phyloP scores from a whole-genome alignment of 2,888 invertebrate genomes.

The Leptogaster cylindrica region DNA sequence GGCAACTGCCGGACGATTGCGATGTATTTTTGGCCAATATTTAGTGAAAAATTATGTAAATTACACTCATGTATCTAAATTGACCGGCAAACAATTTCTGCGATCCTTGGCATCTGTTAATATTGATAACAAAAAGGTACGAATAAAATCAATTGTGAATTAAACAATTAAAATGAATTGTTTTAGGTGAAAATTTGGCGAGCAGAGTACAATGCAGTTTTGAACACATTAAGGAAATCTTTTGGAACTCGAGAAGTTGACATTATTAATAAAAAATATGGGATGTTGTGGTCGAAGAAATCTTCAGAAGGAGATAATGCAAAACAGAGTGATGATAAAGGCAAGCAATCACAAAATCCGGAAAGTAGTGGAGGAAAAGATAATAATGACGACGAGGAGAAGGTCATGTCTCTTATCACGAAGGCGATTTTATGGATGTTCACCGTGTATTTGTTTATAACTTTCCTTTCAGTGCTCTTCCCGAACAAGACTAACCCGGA shows the following conservation, averaged over 20 bases:
- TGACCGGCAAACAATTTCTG: too few relatives aligned
- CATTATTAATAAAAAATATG: conserved; percentile 52
- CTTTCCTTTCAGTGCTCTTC: conserved; percentile 74
- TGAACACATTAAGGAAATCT: conserved; percentile 56
- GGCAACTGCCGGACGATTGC: too few relatives aligned
- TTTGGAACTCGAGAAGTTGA: conserved; percentile 52
- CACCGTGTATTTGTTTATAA: conserved; percentile 75
- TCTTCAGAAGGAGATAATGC: not conserved
- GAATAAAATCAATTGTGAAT: too few relatives aligned
- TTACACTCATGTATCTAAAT: too few relatives aligned
- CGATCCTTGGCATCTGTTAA: too few relatives aligned
- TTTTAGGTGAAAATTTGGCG: conserved; percentile 53
- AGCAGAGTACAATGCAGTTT: conserved; percentile 57
- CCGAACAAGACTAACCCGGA: conserved; percentile 77
- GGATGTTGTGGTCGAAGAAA: conserved; percentile 44
- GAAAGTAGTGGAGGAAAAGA: too few relatives aligned
- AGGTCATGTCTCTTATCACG: conserved; percentile 73
- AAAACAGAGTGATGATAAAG: not conserved
- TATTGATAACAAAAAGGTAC: too few relatives aligned
- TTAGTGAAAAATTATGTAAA: too few relatives aligned
- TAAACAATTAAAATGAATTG: too few relatives aligned
- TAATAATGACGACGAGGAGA: conserved; percentile 71
- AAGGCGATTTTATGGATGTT: conserved; percentile 83
- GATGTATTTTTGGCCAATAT: too few relatives aligned
- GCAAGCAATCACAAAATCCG: too few relatives aligned